Evolutionary conservation across 2,113 vertebrate species (phyloP), one percentile per base, ranked within the genome.

Genomic region (Tretioscincus oriximinensis): DNA sequence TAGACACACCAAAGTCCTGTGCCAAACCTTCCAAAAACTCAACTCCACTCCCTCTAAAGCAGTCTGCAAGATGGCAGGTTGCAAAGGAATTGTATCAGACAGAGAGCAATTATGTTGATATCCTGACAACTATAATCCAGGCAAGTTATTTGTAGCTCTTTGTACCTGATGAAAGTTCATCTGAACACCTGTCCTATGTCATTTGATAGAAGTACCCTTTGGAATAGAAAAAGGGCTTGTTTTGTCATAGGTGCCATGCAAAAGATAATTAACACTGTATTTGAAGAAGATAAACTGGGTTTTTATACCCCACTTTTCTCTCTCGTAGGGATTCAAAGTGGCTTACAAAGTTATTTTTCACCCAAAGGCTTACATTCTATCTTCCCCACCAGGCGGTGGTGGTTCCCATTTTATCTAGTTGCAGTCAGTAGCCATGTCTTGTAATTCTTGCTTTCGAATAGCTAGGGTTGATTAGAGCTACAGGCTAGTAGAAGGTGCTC

Each of bases 41-140:
- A 1, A 95, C 97, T 77, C 96, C 96, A 1, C 88, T 94, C 78
- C 91, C 95, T 64, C 76, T 94, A 73, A 99, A 99, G 93, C 98
- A 98, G 94, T 98, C 98, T 51, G 98, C 98, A 51, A 95, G 98
- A 82, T 99, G 98, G 98, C 98, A 99, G 88, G 98, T 99, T 89
- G 98, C 98, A 85, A 99, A 98, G 91, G 98, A 99, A 84, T 95
- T 99, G 58, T 99, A 98, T 95, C 98, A 99, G 92, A 99, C 98
- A 2, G 98, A 99, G 92, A 99, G 97, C 92, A 99, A 99, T 94
- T 99, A 99, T 0, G 98, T 99, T 76, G 97, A 97, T 92, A 99
- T 99, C 91, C 92, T 99, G 78, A 96, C 95, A 84, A 99, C 98
- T 69, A 95, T 99, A 76, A 94, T 99, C 89, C 96, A 99, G 96